Conservation (phyloP, 2,888 invertebrate genomes). For the Hybos culiciformis region DNA sequence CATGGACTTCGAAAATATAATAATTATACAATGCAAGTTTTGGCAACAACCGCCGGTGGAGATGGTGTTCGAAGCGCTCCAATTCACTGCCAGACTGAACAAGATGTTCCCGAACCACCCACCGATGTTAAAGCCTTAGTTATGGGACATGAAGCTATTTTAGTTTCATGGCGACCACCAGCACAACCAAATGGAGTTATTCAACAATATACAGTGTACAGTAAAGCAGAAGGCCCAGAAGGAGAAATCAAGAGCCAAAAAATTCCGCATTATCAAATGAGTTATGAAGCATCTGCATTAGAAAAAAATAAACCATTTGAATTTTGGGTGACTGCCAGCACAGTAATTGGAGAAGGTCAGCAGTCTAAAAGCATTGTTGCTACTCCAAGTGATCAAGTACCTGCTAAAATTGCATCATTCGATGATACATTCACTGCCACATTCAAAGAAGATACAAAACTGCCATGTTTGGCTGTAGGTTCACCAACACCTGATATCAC, state of each 20-base stretch:
- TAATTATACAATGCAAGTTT: constrained; percentile 92
- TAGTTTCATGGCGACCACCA: constrained; percentile 90
- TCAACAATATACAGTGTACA: constrained; percentile 85
- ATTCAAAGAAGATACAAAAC: constrained; percentile 79
- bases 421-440: constrained; percentile 86
- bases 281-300: constrained; percentile 73
- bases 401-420: constrained; percentile 89
- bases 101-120: constrained; percentile 90
- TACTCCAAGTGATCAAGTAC: constrained; percentile 64
- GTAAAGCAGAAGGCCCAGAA: constrained; percentile 55
- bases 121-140: constrained; percentile 85
- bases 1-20: constrained; percentile 89
- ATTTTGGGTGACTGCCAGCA: constrained; percentile 91
- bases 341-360: constrained; percentile 87
- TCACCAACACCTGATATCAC: constrained; percentile 78
- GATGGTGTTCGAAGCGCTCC: constrained; percentile 67
- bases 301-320: constrained; percentile 72
- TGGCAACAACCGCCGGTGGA: constrained; percentile 89
- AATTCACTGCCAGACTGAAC: constrained; percentile 88
- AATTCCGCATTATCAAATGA: constrained; percentile 71
- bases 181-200: constrained; percentile 85
- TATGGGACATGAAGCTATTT: constrained; percentile 80
- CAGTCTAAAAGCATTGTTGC: constrained; percentile 75
- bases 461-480: constrained; percentile 86
- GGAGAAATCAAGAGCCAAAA: constrained; percentile 58